Evolutionary conservation across 2,797 vertebrate genomes (phyloP).

Genomic region (Microcaecilia unicolor): DNA sequence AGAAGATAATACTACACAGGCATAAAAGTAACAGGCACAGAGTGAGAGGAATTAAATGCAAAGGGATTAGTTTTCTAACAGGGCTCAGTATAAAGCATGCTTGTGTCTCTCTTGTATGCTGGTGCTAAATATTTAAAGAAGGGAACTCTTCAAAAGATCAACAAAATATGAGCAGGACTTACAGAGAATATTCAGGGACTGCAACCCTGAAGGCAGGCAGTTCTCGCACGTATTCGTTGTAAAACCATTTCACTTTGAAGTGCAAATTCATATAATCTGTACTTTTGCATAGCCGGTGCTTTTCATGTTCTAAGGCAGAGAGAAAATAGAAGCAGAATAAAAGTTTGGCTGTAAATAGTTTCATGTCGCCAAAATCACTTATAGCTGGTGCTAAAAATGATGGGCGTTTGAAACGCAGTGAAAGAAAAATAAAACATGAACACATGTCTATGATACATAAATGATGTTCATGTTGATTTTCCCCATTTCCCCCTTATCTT

Average conservation of each 20-base stretch:
- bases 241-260: constrained; percentile 99
- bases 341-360: constrained; percentile 23
- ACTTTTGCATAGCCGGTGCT: constrained; percentile 94
- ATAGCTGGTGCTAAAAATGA: constrained; percentile 7
- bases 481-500: too few relatives aligned
- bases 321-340: constrained; percentile 41
- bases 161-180: constrained; percentile 55
- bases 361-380: not conserved
- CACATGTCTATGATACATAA: too few relatives aligned
- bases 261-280: constrained; percentile 99
- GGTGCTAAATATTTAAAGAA: not conserved
- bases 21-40: too few relatives aligned
- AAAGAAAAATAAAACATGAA: too few relatives aligned
- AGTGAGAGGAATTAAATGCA: too few relatives aligned
- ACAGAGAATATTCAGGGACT: constrained; percentile 92
- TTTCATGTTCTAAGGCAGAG: constrained; percentile 86
- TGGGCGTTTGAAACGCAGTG: not conserved
- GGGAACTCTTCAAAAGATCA: not conserved
- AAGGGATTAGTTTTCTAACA: too few relatives aligned
- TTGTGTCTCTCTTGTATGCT: not conserved
- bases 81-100: not conserved
- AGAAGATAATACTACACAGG: too few relatives aligned
- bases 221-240: constrained; percentile 93
- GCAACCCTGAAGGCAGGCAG: constrained; percentile 85
- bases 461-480: too few relatives aligned